Conservation (phyloP, 2,113 vertebrate genomes). For the Cygnus atratus region DNA sequence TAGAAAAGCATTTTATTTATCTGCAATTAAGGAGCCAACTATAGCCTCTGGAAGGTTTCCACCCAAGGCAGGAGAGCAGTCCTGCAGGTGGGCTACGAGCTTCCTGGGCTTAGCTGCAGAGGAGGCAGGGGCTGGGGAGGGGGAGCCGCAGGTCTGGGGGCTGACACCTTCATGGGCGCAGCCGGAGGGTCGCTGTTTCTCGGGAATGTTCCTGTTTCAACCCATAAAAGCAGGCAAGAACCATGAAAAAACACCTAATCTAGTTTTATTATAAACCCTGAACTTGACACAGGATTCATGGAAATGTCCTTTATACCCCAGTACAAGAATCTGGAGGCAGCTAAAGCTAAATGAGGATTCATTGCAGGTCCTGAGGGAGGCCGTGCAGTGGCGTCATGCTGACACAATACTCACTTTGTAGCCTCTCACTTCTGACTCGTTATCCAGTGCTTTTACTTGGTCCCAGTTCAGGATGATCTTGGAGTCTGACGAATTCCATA, state of each 20-base stretch:
- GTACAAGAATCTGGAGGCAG: fast-evolving
- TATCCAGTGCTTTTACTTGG: conserved; percentile 95
- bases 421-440: conserved; percentile 97
- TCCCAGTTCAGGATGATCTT: conserved; percentile 98
- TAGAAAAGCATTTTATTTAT: conserved; percentile 25
- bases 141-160: neutral
- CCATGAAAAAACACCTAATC: neutral
- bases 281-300: neutral
- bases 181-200: neutral
- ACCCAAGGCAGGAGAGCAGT: neutral
- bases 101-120: neutral
- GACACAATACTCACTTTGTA: conserved; percentile 88
- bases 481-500: conserved; percentile 95
- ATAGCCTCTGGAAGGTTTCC: neutral
- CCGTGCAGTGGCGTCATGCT: neutral
- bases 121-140: neutral
- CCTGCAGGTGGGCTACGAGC: neutral
- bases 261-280: neutral
- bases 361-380: too few species aligned
- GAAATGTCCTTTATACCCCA: neutral
- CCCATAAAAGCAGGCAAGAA: fast-evolving
- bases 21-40: neutral
- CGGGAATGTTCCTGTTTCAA: neutral
- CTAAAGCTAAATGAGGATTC: neutral
- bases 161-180: fast-evolving